Evolutionary conservation across 37 sponge, comb jelly and placozoan species (phyloP), one percentile per base, ranked within the genome.

Genomic region (Ianthella basta): DNA sequence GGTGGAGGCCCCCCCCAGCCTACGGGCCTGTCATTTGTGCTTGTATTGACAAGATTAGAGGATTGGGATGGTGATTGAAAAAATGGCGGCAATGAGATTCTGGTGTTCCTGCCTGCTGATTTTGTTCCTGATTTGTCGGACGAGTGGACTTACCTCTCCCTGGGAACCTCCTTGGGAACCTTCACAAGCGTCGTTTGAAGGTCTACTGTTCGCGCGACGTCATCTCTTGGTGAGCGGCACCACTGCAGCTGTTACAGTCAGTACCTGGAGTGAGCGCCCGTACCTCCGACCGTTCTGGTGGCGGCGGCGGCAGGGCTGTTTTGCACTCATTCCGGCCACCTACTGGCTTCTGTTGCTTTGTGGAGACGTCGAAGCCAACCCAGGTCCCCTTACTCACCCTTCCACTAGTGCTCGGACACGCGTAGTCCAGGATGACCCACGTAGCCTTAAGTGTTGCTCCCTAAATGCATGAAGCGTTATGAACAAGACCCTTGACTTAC

Each of bases 401-500:
- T 5, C 27, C 29, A 61, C 64, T 10, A 12, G 12, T 29, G 50
- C 50, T 8, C 8, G 50, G 6, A 8, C 50, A 44, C 50, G 8
- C 50, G 50, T 8, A 10, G 50, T 44, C 50, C 50, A 44, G 50
- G 4, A 27, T 5, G 10, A 61, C 64, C 29, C 3, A n/a, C 64
- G 29, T 61, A 61, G 10, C 20, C 50, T 41, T 4, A 75, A 75
- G 23, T 75, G 78, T 23, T 41, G 44, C n/a, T 50, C 24, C n/a
- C 78, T 75, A 18, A 41, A 75, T 41, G 15, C 78, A 32, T 39
- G 78, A 41, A 36, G 37, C 21, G 6, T 75, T 13, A 53, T 75
- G 25, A 75, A 75, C 78, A 75, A 75, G 53, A 1, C n/a, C 15
- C 53, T 75, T 41, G 78, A 75, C 21, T 3, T 75, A 24, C 78